Base-by-base conservation (phyloP, 2,797 vertebrate species). In the Lerista edwardsae region DNA sequence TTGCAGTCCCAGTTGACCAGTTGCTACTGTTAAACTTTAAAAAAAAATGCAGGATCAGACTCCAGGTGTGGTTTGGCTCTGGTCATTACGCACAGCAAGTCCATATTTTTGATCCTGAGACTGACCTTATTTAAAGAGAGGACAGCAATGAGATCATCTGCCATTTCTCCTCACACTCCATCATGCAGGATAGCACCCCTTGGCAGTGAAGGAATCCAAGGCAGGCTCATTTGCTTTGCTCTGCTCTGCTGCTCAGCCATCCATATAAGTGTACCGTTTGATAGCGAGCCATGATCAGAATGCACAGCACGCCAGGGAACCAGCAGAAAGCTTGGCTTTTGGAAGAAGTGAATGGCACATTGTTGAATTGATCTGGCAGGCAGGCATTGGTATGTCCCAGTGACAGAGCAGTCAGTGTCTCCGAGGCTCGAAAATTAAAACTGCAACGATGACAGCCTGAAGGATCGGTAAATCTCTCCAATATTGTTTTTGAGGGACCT, bases 401-500 rank as follows among this genome's bases (percentile, higher is more conserved):
- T 47, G 86, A 89, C 88, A 86, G 76, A 88, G 88, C 85, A 90
- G 85, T 91, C 86, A 91, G 1, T 86, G 85, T 85, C 89, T 92
- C 85, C 82, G 91, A 86, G 67, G 85, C 91, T 90, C 89, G 92
- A 91, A 91, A 92, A 90, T 91, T 85, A 91, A 95, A 93, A 84
- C 44, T 87, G 87, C 86, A 91, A 94, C 87, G 91, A 88, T 90
- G 88, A 86, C 17, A 86, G 83, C 88, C 90, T 82, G 61, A 0
- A 91, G 80, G 82, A 88, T 90, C 91, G 84, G 88, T 91, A 89
- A 79, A 61, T 89, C 87, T 84, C 89, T 75, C 31, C 79, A 86
- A 89, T 91, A 86, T 83, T 19, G 87, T 92, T 92, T 76, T 86
- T 77, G 84, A 80, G 76, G 87, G 86, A 65, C 14, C 55, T 71